Conservation (phyloP, 2,797 vertebrate species). For the Amazona finschi region DNA sequence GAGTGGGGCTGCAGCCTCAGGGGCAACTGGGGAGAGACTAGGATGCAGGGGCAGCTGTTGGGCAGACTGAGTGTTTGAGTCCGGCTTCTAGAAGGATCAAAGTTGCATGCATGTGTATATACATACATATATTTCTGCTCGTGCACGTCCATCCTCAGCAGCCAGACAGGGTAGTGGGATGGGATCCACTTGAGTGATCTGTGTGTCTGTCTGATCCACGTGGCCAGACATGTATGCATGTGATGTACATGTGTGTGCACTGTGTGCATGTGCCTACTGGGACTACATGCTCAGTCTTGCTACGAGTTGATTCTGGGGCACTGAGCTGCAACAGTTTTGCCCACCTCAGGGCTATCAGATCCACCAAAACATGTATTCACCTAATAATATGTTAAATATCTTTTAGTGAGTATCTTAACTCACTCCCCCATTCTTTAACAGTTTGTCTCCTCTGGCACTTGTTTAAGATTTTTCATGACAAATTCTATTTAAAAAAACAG, state of each 20-base stretch:
- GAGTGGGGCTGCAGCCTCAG: not conserved
- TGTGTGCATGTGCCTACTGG: not conserved
- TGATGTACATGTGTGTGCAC: not conserved
- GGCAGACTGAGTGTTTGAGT: not conserved
- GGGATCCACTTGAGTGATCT: not conserved
- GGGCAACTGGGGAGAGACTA: not conserved
- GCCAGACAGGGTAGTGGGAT: not conserved
- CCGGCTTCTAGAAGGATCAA: not conserved
- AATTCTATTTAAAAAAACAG: not conserved
- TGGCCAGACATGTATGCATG: accelerated
- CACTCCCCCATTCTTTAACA: not conserved
- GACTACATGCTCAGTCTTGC: accelerated
- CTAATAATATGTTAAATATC: not conserved
- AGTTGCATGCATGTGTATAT: accelerated
- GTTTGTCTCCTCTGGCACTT: not conserved
- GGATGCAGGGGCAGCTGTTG: not conserved
- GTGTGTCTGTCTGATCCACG: too few species aligned
- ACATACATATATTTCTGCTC: not conserved
- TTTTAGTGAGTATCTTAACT: not conserved
- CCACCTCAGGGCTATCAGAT: not conserved
- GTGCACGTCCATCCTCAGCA: not conserved
- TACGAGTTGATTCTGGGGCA: not conserved
- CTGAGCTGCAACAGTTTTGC: not conserved
- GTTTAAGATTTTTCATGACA: not conserved
- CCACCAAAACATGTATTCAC: not conserved